phyloP scores from a whole-genome alignment of 2,888 invertebrate genomes.

The Tricholauxania praeusta region DNA sequence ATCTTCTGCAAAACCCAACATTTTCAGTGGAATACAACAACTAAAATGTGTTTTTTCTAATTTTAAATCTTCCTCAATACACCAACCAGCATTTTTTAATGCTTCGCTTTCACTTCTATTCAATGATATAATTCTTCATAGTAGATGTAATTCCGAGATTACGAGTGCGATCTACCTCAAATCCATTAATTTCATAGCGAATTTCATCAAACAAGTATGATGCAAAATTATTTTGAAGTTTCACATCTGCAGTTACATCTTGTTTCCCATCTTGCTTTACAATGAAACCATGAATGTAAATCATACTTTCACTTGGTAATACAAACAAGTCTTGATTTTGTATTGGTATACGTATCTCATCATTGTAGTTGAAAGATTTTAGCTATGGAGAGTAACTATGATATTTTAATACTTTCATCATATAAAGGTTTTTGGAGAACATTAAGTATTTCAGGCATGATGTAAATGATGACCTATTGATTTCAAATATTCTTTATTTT shows the following conservation, averaged over 20 bases:
- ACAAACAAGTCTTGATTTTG: no score
- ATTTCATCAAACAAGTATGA: slow-evolving; percentile 58
- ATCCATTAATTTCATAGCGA: slow-evolving; percentile 59
- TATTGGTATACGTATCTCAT: no score
- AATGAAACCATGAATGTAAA: no score
- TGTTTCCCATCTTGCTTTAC: no score
- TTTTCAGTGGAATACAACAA: slow-evolving; percentile 12
- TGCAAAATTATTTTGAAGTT: slow-evolving; percentile 51
- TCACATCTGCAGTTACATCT: slow-evolving; percentile 30
- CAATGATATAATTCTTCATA: slow-evolving; percentile 60
- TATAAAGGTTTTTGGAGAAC: slow-evolving; percentile 5
- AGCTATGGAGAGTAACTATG: slow-evolving; percentile 54
- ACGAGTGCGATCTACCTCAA: slow-evolving; percentile 57
- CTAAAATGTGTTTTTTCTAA: not conserved
- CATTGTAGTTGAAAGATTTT: slow-evolving; percentile 28
- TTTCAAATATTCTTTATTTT: no score
- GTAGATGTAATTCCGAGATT: slow-evolving; percentile 57
- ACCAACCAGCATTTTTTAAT: slow-evolving; percentile 46
- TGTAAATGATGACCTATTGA: no score
- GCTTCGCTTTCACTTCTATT: slow-evolving; percentile 44
- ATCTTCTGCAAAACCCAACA: slow-evolving; percentile 27
- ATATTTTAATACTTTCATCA: slow-evolving; percentile 52
- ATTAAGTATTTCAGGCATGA: no score
- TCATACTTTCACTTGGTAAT: no score
- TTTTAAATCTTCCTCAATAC: not conserved